Base-by-base conservation (phyloP, 2,797 vertebrate genomes). In the Phrynocephalus forsythii region DNA sequence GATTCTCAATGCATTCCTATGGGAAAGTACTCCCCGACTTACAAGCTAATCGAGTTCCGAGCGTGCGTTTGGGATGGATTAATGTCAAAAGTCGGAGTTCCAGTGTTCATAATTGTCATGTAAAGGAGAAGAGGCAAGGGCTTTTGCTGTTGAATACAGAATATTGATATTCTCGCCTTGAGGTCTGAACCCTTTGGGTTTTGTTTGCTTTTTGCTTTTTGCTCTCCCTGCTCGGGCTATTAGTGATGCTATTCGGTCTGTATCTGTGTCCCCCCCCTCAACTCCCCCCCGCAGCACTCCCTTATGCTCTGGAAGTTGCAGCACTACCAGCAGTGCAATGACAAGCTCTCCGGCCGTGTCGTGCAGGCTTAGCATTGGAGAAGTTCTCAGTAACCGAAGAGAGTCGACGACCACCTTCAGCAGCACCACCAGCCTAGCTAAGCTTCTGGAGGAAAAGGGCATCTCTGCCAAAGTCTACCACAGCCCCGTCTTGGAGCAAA, bases 381-480 rank as follows among this genome's bases (percentile, higher is more conserved):
- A 99, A 93, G 97, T 97, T 50, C 88, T 97, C 89, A 98, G 97
- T 81, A 97, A 97, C 82, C 97, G 96, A 63, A 96, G 97, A 50
- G 97, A 97, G 68, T 95, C 96, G 8, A 96, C 97, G 6, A 93
- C 94, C 73, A 90, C 89, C 77, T 60, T 97, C 89, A 86, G 96
- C 94, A 92, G 95, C 93, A 96, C 97, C 4, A 92, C 95, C 38
- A 96, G 98, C 16, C 95, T 99, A 90, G 97, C 99, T 85, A 98
- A 98, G 93, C 97, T 99, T 68, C 94, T 99, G 33, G 96, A 98
- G 84, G 98, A 99, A 89, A 97, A 92, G 84, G 99, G 99, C 88
- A 99, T 99, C 93, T 99, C 99, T 2, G 98, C 98, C 79, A 98
- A 98, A 90, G 97, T 97, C 84, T 97, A 98, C 1, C 92, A 95